Percentiles rank a stretch among this genome's conserved stretches.
These are phyloP conservation scores for Agrotis clavis DNA, from an alignment of 2,888 invertebrate species.

Conservation along the genomic window DNA sequence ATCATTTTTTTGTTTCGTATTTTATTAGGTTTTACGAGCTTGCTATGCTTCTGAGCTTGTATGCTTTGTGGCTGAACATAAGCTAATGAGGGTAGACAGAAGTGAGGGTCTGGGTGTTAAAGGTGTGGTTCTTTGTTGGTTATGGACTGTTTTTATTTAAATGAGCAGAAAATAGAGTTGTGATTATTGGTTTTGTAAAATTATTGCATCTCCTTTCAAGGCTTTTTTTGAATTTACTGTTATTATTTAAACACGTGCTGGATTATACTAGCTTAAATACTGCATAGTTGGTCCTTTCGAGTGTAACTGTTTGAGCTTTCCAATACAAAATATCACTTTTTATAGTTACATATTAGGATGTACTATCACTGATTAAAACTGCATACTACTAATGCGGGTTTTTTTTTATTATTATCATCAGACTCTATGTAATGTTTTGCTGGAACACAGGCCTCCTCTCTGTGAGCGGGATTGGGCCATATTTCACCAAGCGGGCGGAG, in stretches of 20 bases:
- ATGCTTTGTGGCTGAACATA: slow-evolving; percentile 10
- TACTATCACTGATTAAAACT: background rate
- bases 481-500: too few species aligned
- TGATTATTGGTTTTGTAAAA: background rate
- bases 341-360: too few species aligned
- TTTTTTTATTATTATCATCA: too few species aligned
- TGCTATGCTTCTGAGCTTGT: slow-evolving; percentile 39
- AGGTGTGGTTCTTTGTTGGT: slow-evolving; percentile 35
- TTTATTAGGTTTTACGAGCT: background rate
- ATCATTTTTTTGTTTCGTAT: too few species aligned
- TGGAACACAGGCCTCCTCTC: too few species aligned
- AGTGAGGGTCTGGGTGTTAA: slow-evolving; percentile 43
- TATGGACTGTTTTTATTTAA: slow-evolving; percentile 26
- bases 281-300: background rate
- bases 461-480: too few species aligned
- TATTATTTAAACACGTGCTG: background rate
- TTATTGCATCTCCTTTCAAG: background rate
- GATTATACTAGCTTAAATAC: background rate
- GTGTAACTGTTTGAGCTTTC: background rate
- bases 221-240: too few species aligned
- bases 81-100: slow-evolving; percentile 52
- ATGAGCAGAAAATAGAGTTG: background rate
- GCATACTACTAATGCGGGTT: background rate
- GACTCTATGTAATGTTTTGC: too few species aligned
- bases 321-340: background rate